Conservation (phyloP, 2,888 invertebrate species). For the Habrosyne pyritoides region DNA sequence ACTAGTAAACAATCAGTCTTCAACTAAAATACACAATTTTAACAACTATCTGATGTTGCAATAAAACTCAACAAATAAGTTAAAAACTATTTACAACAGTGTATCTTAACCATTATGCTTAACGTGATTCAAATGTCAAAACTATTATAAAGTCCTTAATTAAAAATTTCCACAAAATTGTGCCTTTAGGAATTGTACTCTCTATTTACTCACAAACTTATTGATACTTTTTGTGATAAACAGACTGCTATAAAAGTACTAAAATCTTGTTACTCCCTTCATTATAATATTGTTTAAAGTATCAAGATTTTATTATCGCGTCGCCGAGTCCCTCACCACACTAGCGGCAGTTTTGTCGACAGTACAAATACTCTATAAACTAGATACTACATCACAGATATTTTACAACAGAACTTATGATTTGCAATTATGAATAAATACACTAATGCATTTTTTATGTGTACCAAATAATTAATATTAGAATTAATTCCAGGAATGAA, state of each 20-base stretch:
- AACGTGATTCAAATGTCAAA: slow-evolving; percentile 5
- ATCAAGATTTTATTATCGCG: not conserved
- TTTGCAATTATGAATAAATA: slow-evolving; percentile 1
- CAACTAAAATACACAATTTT: slow-evolving; percentile 67
- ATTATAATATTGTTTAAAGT: not conserved
- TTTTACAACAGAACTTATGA: slow-evolving; percentile 53
- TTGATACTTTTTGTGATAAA: slow-evolving; percentile 8
- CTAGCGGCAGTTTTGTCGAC: not conserved
- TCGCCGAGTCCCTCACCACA: slow-evolving; percentile 1
- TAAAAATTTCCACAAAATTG: slow-evolving; percentile 39
- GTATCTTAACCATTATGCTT: slow-evolving; percentile 22
- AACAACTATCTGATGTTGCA: slow-evolving; percentile 45
- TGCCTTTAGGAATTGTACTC: slow-evolving; percentile 56
- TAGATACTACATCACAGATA: slow-evolving; percentile 67
- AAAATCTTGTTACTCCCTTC: not conserved
- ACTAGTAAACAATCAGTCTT: slow-evolving; percentile 76
- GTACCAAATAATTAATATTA: not conserved
- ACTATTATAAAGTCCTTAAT: slow-evolving; percentile 10
- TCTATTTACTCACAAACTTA: slow-evolving; percentile 9
- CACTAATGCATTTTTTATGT: not conserved
- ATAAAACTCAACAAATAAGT: slow-evolving; percentile 62
- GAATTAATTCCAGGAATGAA: not conserved
- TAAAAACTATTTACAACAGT: slow-evolving; percentile 47
- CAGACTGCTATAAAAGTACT: slow-evolving; percentile 15
- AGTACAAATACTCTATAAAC: slow-evolving; percentile 12